Evolutionary conservation across 2,113 vertebrate genomes (phyloP).

Genomic region (Tragelaphus strepsiceros): DNA sequence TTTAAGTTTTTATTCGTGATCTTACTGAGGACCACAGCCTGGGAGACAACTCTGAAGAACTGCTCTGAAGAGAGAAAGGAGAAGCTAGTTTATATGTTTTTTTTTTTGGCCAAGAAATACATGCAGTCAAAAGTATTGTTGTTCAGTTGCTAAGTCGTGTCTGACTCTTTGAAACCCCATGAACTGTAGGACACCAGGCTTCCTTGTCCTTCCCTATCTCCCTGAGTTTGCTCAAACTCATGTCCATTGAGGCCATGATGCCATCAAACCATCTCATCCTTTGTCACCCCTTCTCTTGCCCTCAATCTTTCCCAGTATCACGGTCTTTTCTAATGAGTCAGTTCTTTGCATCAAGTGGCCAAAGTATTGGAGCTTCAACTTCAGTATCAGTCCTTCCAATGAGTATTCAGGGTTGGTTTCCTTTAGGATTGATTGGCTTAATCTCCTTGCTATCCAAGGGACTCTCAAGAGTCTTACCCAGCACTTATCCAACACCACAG

Average conservation of each 20-base stretch:
- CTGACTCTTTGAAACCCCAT: neutral
- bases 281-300: neutral
- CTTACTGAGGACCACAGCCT: neutral
- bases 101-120: neutral
- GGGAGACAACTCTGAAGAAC: neutral
- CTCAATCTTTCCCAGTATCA: neutral
- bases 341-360: neutral
- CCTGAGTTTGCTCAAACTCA: neutral
- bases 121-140: neutral
- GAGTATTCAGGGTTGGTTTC: neutral
- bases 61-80: neutral
- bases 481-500: neutral
- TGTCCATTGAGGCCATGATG: neutral
- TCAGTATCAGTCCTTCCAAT: neutral
- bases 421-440: neutral
- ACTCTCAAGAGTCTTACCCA: neutral
- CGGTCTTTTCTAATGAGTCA: neutral
- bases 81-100: neutral
- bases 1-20: neutral
- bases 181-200: neutral
- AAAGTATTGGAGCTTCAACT: neutral
- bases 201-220: neutral
- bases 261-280: neutral
- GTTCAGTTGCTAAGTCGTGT: neutral
- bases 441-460: neutral